These are phyloP conservation scores for Peromyscus attwateri DNA, from an alignment of 2,797 vertebrate genomes.

Conservation along the genomic window DNA sequence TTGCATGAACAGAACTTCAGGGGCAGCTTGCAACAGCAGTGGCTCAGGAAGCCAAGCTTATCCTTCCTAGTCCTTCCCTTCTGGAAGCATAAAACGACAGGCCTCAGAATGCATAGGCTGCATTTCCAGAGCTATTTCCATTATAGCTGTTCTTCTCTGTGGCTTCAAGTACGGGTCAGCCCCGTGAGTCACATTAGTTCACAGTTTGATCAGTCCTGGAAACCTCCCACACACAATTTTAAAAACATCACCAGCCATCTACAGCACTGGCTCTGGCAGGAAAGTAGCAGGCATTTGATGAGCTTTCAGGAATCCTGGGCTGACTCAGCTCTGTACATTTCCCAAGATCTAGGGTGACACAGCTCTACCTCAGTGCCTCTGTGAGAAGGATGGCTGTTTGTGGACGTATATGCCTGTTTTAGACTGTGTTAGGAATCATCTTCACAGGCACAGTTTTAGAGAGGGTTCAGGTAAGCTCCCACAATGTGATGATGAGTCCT, in stretches of 20 bases:
- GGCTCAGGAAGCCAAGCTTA: neutral
- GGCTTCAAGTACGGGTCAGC: slow-evolving; percentile 48
- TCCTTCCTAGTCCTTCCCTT: neutral
- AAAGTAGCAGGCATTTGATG: neutral
- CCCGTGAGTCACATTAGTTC: slow-evolving; percentile 70
- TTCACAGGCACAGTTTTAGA: neutral
- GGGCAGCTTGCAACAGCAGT: neutral
- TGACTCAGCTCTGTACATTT: neutral
- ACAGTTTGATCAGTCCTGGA: slow-evolving; percentile 45
- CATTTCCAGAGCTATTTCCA: slow-evolving; percentile 61
- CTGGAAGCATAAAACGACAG: neutral
- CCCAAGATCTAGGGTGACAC: neutral
- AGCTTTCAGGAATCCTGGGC: neutral
- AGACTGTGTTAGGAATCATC: neutral
- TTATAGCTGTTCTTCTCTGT: slow-evolving; percentile 21
- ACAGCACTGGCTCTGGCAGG: slow-evolving; percentile 39
- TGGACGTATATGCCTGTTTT: neutral
- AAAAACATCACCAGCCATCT: slow-evolving; percentile 73
- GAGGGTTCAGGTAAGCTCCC: neutral
- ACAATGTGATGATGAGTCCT: neutral
- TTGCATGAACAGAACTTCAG: neutral
- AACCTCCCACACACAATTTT: slow-evolving; percentile 57
- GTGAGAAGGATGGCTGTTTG: neutral
- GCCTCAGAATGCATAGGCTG: neutral
- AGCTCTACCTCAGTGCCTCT: neutral